Evolutionary conservation across 1,140 invertebrate genomes (phyloP), one percentile per base, ranked within the genome.

Genomic region (Pantala flavescens): DNA sequence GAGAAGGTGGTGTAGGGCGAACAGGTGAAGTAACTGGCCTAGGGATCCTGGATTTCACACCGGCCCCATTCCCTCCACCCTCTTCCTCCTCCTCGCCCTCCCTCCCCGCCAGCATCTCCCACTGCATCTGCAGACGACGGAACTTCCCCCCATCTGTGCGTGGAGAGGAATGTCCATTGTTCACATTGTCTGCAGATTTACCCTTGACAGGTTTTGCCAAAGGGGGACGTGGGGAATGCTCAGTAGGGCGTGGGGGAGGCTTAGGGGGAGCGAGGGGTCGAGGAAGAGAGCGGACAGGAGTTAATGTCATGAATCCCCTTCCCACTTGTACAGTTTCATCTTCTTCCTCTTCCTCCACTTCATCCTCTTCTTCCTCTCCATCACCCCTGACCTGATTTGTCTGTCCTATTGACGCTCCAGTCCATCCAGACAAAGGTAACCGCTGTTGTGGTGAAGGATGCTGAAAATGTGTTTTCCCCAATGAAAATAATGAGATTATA

Each of bases 41-140:
- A 11, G 91, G 91, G 79, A 92, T 92, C 77, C 89, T 88, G 0
- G 90, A 92, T 78, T 88, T 87, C 76, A 84, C 83, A 14, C 86
- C 83, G 23, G 85, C 28, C 82, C 80, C 55, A 79, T 76, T 74
- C 73, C 49, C 49, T 21, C 49, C 49, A 63, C 49, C n/a, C 49
- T 63, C 42, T 43, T 72, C 43, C n/a, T 75, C 55, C 21, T 43
- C 43, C 21, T 43, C 43, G n/a, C 72, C 23, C 55, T 75, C 73
- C 43, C 70, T 81, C 77, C 80, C 87, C 78, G 86, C 88, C 75
- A 94, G 85, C 81, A 91, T 86, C 82, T 96, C 93, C 93, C 93
- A 96, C 80, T 93, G 93, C 81, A 92, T 88, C 79, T 95, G 93
- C 42, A 96, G 81, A 43, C 90, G 87, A 55, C 90, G 87, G 82